Conservation (phyloP, 2,888 invertebrate species). For the Epinotia demarniana region DNA sequence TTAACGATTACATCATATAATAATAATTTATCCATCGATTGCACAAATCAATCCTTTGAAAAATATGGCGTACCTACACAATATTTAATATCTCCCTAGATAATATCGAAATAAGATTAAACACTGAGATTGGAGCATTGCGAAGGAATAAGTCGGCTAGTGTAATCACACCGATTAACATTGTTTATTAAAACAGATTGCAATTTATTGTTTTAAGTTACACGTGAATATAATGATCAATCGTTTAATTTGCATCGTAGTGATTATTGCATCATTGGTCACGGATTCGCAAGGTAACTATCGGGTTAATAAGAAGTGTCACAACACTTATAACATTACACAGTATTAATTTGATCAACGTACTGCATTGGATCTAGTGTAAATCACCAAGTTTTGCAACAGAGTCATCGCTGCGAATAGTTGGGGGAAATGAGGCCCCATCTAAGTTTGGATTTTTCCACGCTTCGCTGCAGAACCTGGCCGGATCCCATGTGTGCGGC, state of each 20-base stretch:
- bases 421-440: slow-evolving; percentile 71
- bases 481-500: slow-evolving; percentile 75
- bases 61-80: not conserved
- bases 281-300: slow-evolving; percentile 9
- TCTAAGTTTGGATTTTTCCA: slow-evolving; percentile 66
- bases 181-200: not conserved
- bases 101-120: slow-evolving; percentile 13
- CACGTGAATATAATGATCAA: slow-evolving; percentile 6
- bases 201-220: not conserved
- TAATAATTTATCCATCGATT: not conserved
- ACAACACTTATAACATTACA: not conserved
- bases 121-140: slow-evolving; percentile 16
- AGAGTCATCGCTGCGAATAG: slow-evolving; percentile 59
- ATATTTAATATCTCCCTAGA: not conserved
- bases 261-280: slow-evolving; percentile 1
- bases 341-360: not conserved
- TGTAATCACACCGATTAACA: not conserved
- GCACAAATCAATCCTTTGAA: not conserved
- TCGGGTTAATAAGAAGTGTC: not conserved
- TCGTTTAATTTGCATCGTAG: not conserved
- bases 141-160: not conserved
- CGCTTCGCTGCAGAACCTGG: slow-evolving; percentile 73
- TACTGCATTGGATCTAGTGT: not conserved
- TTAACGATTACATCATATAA: not conserved
- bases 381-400: slow-evolving; percentile 47